Base-by-base conservation (phyloP, 2,888 invertebrate genomes). In the Coenonympha glycerion region DNA sequence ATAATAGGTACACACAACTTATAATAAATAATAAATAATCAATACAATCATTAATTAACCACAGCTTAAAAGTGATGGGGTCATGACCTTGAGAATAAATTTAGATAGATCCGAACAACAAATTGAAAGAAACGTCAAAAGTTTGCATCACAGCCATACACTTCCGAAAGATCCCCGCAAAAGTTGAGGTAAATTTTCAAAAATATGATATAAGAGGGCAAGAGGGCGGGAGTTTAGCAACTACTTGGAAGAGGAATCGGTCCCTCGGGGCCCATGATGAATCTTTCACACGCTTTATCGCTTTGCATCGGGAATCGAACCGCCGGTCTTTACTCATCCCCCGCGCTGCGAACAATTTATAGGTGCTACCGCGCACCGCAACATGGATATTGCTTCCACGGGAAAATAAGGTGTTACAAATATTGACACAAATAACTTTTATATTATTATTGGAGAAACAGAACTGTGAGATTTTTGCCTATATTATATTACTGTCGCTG, bases 281-380 rank as follows among this genome's bases (percentile, higher is more conserved):
- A 85, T 84, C 46, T 82, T 82, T 81, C 77, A 79, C 79, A 79
- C 82, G 79, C 74, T 82, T 84, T 83, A 82, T 82, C 82, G 81
- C 71, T 75, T 73, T 72, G 75, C 75, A 79, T 78, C 75, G 71
- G 65, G 76, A 79, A 76, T 79, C 79, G 77, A 81, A 80, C 73
- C 74, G 69, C 61, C 64, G 62, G 72, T 74, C 69, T 74, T 68
- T 63, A 63, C 60, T 60, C 55, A 58, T 58, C 56, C 55, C 56
- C 49, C 55, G 56, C 49, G 52, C 45, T 33, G 46, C 47, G 47
- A 41, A 50, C 47, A 56, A 56, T 56, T 56, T 56, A 56, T 56
- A 40, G 33, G 41, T 50, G 55, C 37, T 16, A 11, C 16, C 45
- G 16, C 34, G 31, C 16, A 11, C 16, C 45, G 16, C 34, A 6